These are phyloP conservation scores for Ophion obscuratus DNA, from an alignment of 2,888 invertebrate species.

Conservation along the genomic window DNA sequence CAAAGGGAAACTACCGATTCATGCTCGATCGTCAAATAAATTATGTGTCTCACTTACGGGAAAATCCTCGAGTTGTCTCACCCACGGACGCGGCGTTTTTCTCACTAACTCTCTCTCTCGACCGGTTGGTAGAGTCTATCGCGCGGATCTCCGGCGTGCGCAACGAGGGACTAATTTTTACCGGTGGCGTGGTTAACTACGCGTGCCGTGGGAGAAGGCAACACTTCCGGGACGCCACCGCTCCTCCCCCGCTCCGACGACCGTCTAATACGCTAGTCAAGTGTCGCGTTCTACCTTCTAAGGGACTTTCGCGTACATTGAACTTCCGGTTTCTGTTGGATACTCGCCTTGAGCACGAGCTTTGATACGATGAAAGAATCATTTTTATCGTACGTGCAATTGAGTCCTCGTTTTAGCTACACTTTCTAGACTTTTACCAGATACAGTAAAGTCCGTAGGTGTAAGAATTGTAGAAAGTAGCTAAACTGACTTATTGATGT, in stretches of 20 bases:
- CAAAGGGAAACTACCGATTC: constrained; percentile 14
- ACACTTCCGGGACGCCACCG: constrained; percentile 50
- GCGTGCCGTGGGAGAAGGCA: constrained; percentile 23
- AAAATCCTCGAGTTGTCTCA: constrained; percentile 1
- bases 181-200: constrained; percentile 44
- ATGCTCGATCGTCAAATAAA: constrained; percentile 33
- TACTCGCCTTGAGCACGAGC: background rate
- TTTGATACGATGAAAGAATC: too few species aligned
- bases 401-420: too few species aligned
- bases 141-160: constrained; percentile 57
- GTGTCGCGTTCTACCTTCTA: background rate
- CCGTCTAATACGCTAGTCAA: constrained; percentile 13
- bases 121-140: constrained; percentile 45
- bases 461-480: too few species aligned
- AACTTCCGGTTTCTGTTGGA: background rate
- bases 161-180: constrained; percentile 33
- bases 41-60: constrained; percentile 41
- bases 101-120: constrained; percentile 25
- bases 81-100: constrained; percentile 18
- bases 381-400: too few species aligned
- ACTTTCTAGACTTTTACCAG: too few species aligned
- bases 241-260: constrained; percentile 1
- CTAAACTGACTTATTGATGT: too few species aligned
- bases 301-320: constrained; percentile 3
- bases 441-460: too few species aligned